Evolutionary conservation across 2,113 vertebrate genomes (phyloP).

Genomic region (Ceratotherium simum): DNA sequence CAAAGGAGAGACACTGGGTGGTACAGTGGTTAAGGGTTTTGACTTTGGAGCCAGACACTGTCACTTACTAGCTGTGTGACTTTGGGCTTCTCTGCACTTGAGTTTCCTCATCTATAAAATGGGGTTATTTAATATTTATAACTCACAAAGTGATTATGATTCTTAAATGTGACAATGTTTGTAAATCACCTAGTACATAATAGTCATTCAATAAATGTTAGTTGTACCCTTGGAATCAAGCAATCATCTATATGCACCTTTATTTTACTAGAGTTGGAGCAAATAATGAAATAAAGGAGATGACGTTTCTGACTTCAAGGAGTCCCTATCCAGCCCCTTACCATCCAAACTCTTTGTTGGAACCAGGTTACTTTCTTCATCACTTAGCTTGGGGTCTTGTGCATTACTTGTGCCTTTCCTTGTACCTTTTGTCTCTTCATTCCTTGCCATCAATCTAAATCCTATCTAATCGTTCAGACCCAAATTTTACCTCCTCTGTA

Average conservation of each 20-base stretch:
- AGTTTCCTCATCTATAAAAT: constrained; percentile 23
- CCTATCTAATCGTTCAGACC: neutral
- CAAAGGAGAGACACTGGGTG: neutral
- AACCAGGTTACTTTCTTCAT: constrained; percentile 29
- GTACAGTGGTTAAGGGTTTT: neutral
- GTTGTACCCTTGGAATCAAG: neutral
- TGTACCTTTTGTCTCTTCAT: neutral
- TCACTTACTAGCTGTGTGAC: neutral
- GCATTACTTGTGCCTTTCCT: neutral
- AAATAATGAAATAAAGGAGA: constrained; percentile 8
- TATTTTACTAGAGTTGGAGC: constrained; percentile 30
- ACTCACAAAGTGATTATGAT: neutral
- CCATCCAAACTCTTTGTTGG: neutral
- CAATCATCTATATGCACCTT: neutral
- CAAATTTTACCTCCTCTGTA: neutral
- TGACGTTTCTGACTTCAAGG: neutral
- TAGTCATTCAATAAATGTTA: neutral
- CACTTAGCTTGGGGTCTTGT: neutral
- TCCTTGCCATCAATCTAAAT: neutral
- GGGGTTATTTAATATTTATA: constrained; percentile 26
- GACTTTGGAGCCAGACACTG: neutral
- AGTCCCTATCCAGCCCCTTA: neutral
- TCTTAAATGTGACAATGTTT: constrained; percentile 25
- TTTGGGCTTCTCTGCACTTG: constrained; percentile 5
- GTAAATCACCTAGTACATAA: neutral